A percentile compares a stretch with the other conserved stretches of the same genome.
Evolutionary conservation across 1,140 invertebrate genomes (phyloP).

Genomic region (Mamestra configurata): DNA sequence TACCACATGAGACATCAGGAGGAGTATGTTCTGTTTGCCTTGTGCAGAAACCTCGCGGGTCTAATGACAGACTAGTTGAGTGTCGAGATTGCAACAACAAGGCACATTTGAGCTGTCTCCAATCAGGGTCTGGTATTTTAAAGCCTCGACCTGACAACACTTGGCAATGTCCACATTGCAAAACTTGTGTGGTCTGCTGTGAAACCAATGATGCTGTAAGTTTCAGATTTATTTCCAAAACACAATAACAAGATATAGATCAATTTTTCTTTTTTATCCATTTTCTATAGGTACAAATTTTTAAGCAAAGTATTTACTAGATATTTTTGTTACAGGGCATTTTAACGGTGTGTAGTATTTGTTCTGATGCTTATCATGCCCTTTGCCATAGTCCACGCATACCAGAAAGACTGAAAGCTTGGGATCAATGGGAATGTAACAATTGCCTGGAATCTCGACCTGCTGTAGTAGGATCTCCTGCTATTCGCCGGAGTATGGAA

Average conservation of each 20-base stretch:
- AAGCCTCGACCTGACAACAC: constrained; percentile 90
- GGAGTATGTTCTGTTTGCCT: constrained; percentile 89
- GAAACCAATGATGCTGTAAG: constrained; percentile 92
- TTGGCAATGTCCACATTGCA: constrained; percentile 93
- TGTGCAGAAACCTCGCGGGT: constrained; percentile 88
- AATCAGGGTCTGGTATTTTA: constrained; percentile 90
- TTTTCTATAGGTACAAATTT: constrained; percentile 7
- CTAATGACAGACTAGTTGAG: constrained; percentile 91
- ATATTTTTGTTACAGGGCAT: constrained; percentile 88
- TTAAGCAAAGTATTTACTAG: neutral
- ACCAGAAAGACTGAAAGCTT: constrained; percentile 86
- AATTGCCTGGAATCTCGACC: constrained; percentile 87
- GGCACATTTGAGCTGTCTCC: constrained; percentile 91
- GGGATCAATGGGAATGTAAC: constrained; percentile 89
- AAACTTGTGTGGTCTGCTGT: constrained; percentile 91
- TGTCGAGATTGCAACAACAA: constrained; percentile 94
- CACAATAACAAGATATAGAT: too few relatives aligned
- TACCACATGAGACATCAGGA: constrained; percentile 77
- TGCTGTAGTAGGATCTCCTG: constrained; percentile 73
- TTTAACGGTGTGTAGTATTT: constrained; percentile 93
- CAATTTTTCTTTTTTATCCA: neutral
- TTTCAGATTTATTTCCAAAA: constrained; percentile 62
- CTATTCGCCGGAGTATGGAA: constrained; percentile 72
- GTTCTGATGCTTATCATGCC: constrained; percentile 94
- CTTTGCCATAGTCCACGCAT: constrained; percentile 91